Percentiles rank a stretch among this genome's conserved stretches.
Evolutionary conservation across 2,113 vertebrate genomes (phyloP).

Genomic region (Erythrocercus mccallii): DNA sequence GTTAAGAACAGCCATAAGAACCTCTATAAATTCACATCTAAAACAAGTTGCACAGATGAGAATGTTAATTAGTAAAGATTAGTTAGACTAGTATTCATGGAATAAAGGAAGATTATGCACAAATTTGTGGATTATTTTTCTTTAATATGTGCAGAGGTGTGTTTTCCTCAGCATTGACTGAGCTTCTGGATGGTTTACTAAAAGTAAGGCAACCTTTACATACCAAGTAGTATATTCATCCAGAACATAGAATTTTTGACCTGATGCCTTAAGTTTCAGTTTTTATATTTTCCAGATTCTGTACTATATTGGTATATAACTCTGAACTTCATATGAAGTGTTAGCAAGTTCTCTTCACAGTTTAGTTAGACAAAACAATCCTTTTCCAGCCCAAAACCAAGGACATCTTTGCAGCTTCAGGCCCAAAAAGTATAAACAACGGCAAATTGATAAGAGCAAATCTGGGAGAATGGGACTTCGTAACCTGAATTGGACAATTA

Average conservation of each 20-base stretch:
- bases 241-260: not conserved
- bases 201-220: not conserved
- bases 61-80: not conserved
- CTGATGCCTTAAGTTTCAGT: not conserved
- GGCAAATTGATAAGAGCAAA: accelerated
- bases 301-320: not conserved
- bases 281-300: not conserved
- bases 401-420: accelerated
- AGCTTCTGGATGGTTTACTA: not conserved
- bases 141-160: not conserved
- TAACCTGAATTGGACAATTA: not conserved
- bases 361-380: not conserved
- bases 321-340: not conserved
- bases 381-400: not conserved
- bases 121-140: not conserved
- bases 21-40: not conserved
- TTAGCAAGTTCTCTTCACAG: not conserved
- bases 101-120: not conserved
- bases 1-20: not conserved
- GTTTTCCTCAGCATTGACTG: not conserved
- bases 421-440: not conserved
- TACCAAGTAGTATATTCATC: not conserved
- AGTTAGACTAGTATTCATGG: not conserved
- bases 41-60: not conserved
- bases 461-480: not conserved